Percentiles rank a stretch among this genome's conserved stretches.
Evolutionary conservation across 2,888 invertebrate species (phyloP).

Genomic region (Drosophila anceps): DNA sequence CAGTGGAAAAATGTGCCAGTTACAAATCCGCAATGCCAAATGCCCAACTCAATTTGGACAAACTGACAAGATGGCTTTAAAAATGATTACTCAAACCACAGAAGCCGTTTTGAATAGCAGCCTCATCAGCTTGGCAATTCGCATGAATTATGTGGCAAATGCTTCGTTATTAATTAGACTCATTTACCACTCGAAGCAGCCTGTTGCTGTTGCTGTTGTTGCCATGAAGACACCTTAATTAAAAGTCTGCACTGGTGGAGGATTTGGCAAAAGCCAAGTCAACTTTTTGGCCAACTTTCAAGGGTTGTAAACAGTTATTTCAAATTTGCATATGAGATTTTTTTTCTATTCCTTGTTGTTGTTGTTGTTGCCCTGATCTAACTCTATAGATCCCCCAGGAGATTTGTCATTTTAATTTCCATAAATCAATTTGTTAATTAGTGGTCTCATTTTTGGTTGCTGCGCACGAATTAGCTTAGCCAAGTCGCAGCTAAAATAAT

Average conservation of each 20-base stretch:
- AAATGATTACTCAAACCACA: slow-evolving; percentile 58
- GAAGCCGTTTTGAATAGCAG: slow-evolving; percentile 3
- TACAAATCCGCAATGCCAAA: slow-evolving; percentile 19
- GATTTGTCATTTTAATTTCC: slow-evolving; percentile 80
- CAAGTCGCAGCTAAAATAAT: slow-evolving; percentile 4
- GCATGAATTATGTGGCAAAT: slow-evolving; percentile 83
- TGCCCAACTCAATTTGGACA: slow-evolving; percentile 31
- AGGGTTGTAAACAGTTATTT: slow-evolving; percentile 58
- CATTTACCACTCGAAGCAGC: slow-evolving; percentile 77
- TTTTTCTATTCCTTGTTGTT: too few relatives aligned
- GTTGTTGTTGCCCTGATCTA: slow-evolving; percentile 42
- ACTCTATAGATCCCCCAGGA: slow-evolving; percentile 46
- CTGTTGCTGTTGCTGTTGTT: slow-evolving; percentile 50
- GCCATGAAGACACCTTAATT: slow-evolving; percentile 84
- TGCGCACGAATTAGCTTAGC: slow-evolving; percentile 54
- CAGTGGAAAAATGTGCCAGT: slow-evolving; percentile 28
- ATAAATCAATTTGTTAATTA: slow-evolving; percentile 84
- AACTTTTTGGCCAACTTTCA: slow-evolving; percentile 51
- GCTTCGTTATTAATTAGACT: slow-evolving; percentile 85
- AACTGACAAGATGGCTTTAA: slow-evolving; percentile 52
- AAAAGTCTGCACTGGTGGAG: slow-evolving; percentile 78
- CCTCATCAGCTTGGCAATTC: slow-evolving; percentile 46
- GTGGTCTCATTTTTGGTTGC: slow-evolving; percentile 70
- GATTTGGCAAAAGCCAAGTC: slow-evolving; percentile 58
- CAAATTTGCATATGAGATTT: slow-evolving; percentile 77